A percentile compares a stretch with the other conserved stretches of the same genome.
phyloP scores from a whole-genome alignment of 2,113 vertebrate species.

The Collichthys lucidus region DNA sequence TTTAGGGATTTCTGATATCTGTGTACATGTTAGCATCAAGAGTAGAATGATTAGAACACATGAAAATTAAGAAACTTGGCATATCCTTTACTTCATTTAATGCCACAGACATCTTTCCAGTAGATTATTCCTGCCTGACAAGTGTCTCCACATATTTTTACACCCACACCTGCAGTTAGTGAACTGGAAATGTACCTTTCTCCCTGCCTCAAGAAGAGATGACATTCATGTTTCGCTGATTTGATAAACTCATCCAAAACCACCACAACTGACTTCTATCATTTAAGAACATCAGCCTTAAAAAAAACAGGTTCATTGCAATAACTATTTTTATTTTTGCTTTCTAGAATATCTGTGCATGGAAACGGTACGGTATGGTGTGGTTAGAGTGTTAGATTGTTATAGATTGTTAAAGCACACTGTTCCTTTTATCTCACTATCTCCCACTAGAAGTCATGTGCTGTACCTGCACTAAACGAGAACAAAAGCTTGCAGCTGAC shows the following conservation, averaged over 20 bases:
- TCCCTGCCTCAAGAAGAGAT: neutral
- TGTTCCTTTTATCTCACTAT: neutral
- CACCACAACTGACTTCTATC: neutral
- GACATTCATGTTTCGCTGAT: neutral
- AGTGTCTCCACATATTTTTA: too few relatives aligned
- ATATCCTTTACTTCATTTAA: too few relatives aligned
- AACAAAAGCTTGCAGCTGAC: neutral
- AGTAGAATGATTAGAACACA: neutral
- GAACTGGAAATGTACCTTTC: too few relatives aligned
- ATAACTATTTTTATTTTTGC: neutral
- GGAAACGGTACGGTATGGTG: neutral
- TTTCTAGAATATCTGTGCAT: neutral
- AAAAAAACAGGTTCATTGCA: too few relatives aligned
- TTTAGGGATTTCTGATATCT: conserved; percentile 3
- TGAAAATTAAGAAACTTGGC: neutral
- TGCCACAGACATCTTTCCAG: too few relatives aligned
- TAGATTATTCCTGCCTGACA: neutral
- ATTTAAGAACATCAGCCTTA: neutral
- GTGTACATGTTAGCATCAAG: neutral
- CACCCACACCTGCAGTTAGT: too few relatives aligned
- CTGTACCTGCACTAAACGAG: neutral
- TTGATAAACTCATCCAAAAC: neutral
- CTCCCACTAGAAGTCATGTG: neutral
- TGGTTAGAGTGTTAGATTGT: neutral
- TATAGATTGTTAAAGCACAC: neutral